Percentiles rank a stretch among this genome's conserved stretches.
Evolutionary conservation across 2,888 invertebrate species (phyloP).

Genomic region (Spilosoma lubricipeda): DNA sequence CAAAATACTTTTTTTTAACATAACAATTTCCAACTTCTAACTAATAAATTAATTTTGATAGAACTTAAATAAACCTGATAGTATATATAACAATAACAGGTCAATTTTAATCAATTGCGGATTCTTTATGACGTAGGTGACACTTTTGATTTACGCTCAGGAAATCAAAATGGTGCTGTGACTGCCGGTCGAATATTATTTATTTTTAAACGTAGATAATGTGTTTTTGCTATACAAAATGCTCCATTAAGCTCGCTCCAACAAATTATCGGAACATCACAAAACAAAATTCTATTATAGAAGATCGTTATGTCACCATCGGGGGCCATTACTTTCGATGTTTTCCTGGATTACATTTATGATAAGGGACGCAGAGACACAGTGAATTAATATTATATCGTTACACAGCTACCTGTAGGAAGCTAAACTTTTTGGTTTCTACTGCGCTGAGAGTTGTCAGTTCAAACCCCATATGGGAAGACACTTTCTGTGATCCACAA

Average conservation of each 20-base stretch:
- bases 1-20: too few relatives aligned
- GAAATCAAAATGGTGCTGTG: conserved; percentile 12
- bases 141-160: conserved; percentile 9
- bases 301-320: conserved; percentile 48
- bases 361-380: conserved; percentile 41
- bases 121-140: neutral
- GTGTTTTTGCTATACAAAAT: conserved; percentile 6
- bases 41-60: too few relatives aligned
- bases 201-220: conserved; percentile 8
- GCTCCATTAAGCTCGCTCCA: conserved; percentile 15
- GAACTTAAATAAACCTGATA: too few relatives aligned
- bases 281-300: conserved; percentile 55
- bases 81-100: neutral
- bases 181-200: conserved; percentile 9
- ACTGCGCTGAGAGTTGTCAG: too few relatives aligned
- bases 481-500: too few relatives aligned
- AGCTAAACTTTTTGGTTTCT: neutral
- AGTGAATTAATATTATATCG: conserved; percentile 34
- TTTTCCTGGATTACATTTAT: conserved; percentile 55
- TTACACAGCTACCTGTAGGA: conserved; percentile 32
- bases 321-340: conserved; percentile 54
- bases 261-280: conserved; percentile 43
- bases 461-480: too few relatives aligned
- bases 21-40: neutral
- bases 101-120: neutral